These are phyloP conservation scores for Nysson spinosus DNA, from an alignment of 2,888 invertebrate genomes.

Conservation along the genomic window DNA sequence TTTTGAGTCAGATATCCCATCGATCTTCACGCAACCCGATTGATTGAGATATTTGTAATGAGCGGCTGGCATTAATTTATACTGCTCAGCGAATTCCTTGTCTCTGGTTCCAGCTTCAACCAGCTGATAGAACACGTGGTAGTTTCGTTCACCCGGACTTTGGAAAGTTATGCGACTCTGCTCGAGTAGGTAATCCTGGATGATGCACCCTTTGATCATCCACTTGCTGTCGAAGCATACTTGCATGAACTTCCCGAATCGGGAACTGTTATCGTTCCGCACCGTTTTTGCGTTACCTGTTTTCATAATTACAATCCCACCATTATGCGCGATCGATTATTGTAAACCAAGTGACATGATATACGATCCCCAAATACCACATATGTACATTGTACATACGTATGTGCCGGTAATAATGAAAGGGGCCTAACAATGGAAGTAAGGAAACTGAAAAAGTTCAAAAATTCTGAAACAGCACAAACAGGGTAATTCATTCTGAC, in stretches of 20 bases:
- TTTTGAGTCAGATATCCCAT: conserved; percentile 83
- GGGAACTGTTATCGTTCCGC: conserved; percentile 94
- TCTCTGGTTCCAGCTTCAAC: conserved; percentile 91
- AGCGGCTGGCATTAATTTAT: conserved; percentile 86
- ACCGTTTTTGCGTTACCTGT: conserved; percentile 95
- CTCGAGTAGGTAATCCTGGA: conserved; percentile 93
- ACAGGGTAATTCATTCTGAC: too few species aligned
- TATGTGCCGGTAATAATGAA: background rate
- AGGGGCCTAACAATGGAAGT: too few species aligned
- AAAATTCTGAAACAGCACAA: too few species aligned
- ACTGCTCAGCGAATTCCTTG: conserved; percentile 85
- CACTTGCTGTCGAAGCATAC: conserved; percentile 93
- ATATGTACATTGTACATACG: background rate
- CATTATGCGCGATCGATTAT: background rate
- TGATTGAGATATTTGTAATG: conserved; percentile 91
- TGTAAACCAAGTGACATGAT: background rate
- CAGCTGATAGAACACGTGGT: conserved; percentile 94
- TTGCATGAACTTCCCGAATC: conserved; percentile 98
- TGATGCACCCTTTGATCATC: conserved; percentile 94
- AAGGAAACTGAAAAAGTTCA: too few species aligned
- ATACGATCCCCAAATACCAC: background rate
- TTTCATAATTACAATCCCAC: background rate
- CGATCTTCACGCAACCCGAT: conserved; percentile 85
- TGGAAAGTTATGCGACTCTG: conserved; percentile 95
- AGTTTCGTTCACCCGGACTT: conserved; percentile 91